A percentile compares a stretch with the other conserved stretches of the same genome.
These are phyloP conservation scores for Myrmophylax atrothorax DNA, from an alignment of 2,113 vertebrate genomes.

Conservation along the genomic window DNA sequence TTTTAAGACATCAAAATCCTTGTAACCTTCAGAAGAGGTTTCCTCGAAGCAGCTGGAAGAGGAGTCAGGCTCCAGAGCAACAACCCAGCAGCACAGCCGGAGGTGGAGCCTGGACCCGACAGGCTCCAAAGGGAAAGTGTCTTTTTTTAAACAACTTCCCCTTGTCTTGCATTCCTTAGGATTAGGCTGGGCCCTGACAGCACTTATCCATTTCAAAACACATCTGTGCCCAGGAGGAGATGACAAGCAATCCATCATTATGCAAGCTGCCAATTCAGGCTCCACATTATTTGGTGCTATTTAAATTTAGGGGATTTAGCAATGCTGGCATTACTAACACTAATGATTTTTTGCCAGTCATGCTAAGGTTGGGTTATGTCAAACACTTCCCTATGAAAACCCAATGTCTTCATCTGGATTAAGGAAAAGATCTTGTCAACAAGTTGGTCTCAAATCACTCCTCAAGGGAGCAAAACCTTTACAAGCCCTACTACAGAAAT, in stretches of 20 bases:
- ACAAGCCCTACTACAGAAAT: not conserved
- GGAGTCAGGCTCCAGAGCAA: not conserved
- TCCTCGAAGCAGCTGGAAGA: not conserved
- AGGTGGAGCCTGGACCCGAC: not conserved
- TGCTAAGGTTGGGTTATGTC: not conserved
- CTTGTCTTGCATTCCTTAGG: conserved; percentile 12
- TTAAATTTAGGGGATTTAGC: not conserved
- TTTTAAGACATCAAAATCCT: not conserved
- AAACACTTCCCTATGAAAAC: not conserved
- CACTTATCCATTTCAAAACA: conserved; percentile 29
- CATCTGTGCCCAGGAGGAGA: not conserved
- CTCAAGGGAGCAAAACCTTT: not conserved
- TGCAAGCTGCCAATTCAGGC: not conserved
- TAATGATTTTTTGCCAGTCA: not conserved
- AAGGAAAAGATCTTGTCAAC: not conserved
- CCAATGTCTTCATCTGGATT: not conserved
- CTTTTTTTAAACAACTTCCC: conserved; percentile 37
- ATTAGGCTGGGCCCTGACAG: conserved; percentile 20
- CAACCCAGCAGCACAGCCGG: not conserved
- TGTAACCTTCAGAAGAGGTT: not conserved
- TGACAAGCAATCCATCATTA: not conserved
- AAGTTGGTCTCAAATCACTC: not conserved
- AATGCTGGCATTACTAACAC: not conserved
- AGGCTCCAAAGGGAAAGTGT: conserved; percentile 29
- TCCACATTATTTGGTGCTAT: not conserved